Evolutionary conservation across 2,797 vertebrate genomes (phyloP), one percentile per base, ranked within the genome.

Genomic region (Lophotriccus pileatus): DNA sequence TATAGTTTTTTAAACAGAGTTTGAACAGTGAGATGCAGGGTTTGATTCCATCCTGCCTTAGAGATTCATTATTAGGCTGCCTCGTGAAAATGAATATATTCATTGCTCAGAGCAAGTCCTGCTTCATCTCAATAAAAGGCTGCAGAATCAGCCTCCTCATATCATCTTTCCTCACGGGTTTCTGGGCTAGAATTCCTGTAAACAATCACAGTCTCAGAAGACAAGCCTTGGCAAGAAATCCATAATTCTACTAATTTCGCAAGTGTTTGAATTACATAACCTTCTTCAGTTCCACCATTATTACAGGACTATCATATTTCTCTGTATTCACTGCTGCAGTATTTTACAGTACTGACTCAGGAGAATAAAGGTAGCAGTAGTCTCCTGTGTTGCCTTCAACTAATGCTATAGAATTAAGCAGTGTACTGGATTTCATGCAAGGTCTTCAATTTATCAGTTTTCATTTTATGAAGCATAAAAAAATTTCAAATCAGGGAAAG

Each of bases 181-280:
- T 84, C 84, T 16, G 7, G 62, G 84, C 92, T 84, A 92, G 32
- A 88, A 69, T 66, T 94, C 77, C 76, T 75, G 76, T 90, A 93
- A 85, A 92, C 89, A 96, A 90, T 46, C 10, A 80, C 5, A 92
- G 76, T 62, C 87, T 95, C 87, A 55, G 74, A 94, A 94, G 84
- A 85, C 68, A 94, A 91, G 89, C 46, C 69, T 94, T 91, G 91
- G 89, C 91, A 95, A 84, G 85, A 93, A 90, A 90, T 76, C 64
- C 37, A 17, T 91, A 83, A 94, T 68, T 85, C 58, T 91, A 76
- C 86, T 94, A 70, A 77, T 95, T 95, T 79, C 81, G 82, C 56
- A 73, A 94, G 60, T 14, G 27, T 76, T 60, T 70, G 44, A 75
- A 84, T 95, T 90, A 90, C 41, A 55, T 60, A 89, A 90, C 52